Percentiles rank a stretch among this genome's conserved stretches.
Conservation (phyloP, 1,140 invertebrate genomes). For the Drosophila grimshawi region DNA sequence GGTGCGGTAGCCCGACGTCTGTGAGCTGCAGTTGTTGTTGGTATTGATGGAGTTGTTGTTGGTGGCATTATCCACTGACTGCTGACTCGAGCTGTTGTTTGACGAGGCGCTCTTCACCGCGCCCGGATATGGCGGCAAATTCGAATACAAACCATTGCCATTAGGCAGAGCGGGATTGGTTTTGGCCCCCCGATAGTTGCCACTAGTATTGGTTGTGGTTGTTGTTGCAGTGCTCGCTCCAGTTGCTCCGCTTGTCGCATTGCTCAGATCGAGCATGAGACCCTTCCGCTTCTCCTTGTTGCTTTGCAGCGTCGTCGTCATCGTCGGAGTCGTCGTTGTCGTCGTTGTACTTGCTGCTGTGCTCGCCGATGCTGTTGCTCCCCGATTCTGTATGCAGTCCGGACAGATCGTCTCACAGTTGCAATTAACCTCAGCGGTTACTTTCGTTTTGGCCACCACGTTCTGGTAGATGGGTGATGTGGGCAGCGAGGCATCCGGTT, state of each 20-base stretch:
- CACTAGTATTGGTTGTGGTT: constrained; percentile 37
- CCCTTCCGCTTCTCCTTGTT: constrained; percentile 85
- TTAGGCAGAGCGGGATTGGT: constrained; percentile 62
- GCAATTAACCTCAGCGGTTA: constrained; percentile 54
- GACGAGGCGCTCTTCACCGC: constrained; percentile 72
- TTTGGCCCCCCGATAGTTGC: constrained; percentile 58
- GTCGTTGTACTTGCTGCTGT: constrained; percentile 1
- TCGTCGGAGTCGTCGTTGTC: constrained; percentile 11
- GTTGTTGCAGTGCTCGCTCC: constrained; percentile 49
- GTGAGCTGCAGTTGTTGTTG: constrained; percentile 74
- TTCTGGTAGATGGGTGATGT: constrained; percentile 78
- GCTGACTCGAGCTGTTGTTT: constrained; percentile 71
- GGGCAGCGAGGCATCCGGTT: constrained; percentile 32
- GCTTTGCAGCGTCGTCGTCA: constrained; percentile 18
- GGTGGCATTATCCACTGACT: constrained; percentile 67
- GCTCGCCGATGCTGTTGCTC: background rate
- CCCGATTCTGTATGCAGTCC: constrained; percentile 61
- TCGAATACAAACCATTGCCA: constrained; percentile 74
- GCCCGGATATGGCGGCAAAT: constrained; percentile 75
- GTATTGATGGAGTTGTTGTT: constrained; percentile 76
- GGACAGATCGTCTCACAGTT: constrained; percentile 65
- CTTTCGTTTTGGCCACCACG: constrained; percentile 44
- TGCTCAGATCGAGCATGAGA: constrained; percentile 88
- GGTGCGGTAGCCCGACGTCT: constrained; percentile 81
- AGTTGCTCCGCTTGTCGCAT: constrained; percentile 51